A percentile compares a stretch with the other conserved stretches of the same genome.
Evolutionary conservation across 2,888 invertebrate genomes (phyloP).

Genomic region (Priocnemis perturbator): DNA sequence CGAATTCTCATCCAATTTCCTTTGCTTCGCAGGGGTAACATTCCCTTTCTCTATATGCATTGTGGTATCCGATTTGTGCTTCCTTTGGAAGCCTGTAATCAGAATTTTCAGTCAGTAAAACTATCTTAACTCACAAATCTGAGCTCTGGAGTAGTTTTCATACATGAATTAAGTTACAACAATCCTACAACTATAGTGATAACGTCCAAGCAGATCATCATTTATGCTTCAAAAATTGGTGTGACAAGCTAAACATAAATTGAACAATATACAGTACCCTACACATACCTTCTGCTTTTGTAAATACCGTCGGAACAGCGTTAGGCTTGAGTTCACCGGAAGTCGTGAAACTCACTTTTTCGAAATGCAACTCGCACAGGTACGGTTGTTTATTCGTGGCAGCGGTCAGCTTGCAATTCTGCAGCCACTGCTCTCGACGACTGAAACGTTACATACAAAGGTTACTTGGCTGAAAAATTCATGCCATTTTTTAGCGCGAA

Average conservation of each 20-base stretch:
- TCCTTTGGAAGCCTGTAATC: conserved; percentile 29
- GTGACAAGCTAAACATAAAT: no score
- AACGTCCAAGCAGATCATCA: no score
- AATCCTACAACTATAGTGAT: no score
- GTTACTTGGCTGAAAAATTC: not conserved
- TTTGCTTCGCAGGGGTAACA: conserved; percentile 29
- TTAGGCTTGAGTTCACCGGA: conserved; percentile 39
- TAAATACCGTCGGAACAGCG: conserved; percentile 52
- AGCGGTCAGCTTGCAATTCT: conserved; percentile 34
- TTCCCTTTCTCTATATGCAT: conserved; percentile 2
- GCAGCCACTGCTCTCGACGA: conserved; percentile 46
- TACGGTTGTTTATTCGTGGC: conserved; percentile 5
- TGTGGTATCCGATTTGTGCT: conserved; percentile 26
- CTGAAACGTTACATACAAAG: conserved; percentile 31
- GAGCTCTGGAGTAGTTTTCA: no score
- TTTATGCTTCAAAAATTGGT: not conserved
- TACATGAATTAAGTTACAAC: no score
- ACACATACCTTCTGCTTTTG: conserved; percentile 42
- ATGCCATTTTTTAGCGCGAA: not conserved
- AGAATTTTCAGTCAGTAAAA: no score
- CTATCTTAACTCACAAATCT: no score
- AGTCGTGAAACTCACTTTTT: conserved; percentile 37
- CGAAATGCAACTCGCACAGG: conserved; percentile 59
- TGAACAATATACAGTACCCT: no score
- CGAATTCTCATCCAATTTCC: conserved; percentile 37